A percentile compares a stretch with the other conserved stretches of the same genome.
These are phyloP conservation scores for Homarus americanus DNA, from an alignment of 1,140 invertebrate genomes.

Conservation along the genomic window DNA sequence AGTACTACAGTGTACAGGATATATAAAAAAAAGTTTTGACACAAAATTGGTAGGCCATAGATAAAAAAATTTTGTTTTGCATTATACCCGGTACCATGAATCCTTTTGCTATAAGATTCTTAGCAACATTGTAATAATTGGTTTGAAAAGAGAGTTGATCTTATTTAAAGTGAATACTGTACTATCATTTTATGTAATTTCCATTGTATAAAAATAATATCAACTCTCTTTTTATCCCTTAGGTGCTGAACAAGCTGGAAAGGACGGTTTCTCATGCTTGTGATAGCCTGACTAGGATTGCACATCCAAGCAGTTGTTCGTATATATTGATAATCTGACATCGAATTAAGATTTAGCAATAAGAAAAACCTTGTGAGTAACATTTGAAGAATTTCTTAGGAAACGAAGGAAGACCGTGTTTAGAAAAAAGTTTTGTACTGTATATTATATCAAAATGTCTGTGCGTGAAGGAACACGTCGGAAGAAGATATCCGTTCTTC, in stretches of 20 bases:
- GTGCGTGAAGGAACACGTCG: constrained; percentile 63
- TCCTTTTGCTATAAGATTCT: no score
- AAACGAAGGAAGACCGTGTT: neutral
- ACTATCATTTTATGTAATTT: neutral
- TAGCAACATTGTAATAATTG: neutral
- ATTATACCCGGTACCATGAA: no score
- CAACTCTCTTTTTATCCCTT: constrained; percentile 65
- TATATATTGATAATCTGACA: neutral
- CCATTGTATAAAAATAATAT: constrained; percentile 51
- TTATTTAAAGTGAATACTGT: constrained; percentile 24
- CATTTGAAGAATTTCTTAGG: neutral
- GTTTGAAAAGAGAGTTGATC: constrained; percentile 64
- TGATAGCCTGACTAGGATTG: constrained; percentile 27
- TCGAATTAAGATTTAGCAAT: neutral
- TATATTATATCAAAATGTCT: constrained; percentile 29
- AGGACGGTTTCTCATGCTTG: constrained; percentile 41
- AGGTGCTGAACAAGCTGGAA: constrained; percentile 62
- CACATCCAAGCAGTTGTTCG: constrained; percentile 25
- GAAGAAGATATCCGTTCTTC: constrained; percentile 71
- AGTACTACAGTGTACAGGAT: no score
- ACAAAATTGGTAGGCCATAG: no score
- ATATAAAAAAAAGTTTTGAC: no score
- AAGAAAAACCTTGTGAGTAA: neutral
- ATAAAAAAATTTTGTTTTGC: no score
- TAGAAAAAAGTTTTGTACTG: neutral